A percentile compares a stretch with the other conserved stretches of the same genome.
phyloP scores from a whole-genome alignment of 2,888 invertebrate genomes.

The Palloptera scutellata region DNA sequence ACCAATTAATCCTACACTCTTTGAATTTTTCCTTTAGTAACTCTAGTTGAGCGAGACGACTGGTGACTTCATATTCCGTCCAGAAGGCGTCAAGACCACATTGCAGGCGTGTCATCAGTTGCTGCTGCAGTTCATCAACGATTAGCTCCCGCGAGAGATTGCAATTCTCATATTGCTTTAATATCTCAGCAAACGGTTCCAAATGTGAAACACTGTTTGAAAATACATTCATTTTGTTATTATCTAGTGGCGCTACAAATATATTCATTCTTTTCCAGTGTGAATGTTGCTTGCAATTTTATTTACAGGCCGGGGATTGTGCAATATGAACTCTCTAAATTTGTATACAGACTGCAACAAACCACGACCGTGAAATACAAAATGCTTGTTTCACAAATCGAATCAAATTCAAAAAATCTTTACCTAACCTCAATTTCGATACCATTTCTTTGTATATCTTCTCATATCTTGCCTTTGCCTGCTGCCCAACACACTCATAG shows the following conservation, averaged over 20 bases:
- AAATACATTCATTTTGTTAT: too few relatives aligned
- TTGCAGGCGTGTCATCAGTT: constrained; percentile 38
- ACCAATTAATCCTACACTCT: constrained; percentile 43
- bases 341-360: constrained; percentile 47
- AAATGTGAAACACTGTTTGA: constrained; percentile 36
- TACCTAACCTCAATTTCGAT: constrained; percentile 47
- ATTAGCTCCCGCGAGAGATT: constrained; percentile 37
- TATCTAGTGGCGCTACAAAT: background rate
- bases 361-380: constrained; percentile 49
- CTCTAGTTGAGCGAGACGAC: constrained; percentile 43
- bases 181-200: constrained; percentile 41
- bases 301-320: constrained; percentile 58
- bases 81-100: constrained; percentile 43
- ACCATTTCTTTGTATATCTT: constrained; percentile 42
- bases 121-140: constrained; percentile 37
- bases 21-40: constrained; percentile 46
- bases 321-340: constrained; percentile 47
- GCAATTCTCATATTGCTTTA: constrained; percentile 40
- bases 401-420: background rate
- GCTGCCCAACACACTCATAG: constrained; percentile 32
- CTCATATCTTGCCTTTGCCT: constrained; percentile 41
- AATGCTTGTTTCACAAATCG: constrained; percentile 9
- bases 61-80: constrained; percentile 40
- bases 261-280: background rate
- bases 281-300: constrained; percentile 38